phyloP scores from a whole-genome alignment of 1,140 invertebrate genomes.

The Drosophila funebris region DNA sequence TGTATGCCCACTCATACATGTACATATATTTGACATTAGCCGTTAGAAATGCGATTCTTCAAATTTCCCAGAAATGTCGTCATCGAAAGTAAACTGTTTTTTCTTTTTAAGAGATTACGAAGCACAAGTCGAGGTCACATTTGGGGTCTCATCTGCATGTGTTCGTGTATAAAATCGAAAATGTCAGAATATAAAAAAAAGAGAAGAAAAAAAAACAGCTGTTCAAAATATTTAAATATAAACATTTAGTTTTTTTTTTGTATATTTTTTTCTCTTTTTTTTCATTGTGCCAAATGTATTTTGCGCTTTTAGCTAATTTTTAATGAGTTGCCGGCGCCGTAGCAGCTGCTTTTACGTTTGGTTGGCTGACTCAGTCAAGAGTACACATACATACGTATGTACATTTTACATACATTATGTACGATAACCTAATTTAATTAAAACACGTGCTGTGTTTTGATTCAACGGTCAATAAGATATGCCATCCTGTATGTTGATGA shows the following conservation, averaged over 20 bases:
- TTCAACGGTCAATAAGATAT: constrained; percentile 1
- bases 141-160: neutral
- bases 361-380: constrained; percentile 33
- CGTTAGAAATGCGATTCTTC: neutral
- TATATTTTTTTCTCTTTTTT: no score
- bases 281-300: constrained; percentile 40
- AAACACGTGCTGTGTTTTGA: constrained; percentile 54
- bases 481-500: neutral
- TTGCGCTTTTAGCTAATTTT: constrained; percentile 56
- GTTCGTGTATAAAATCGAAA: constrained; percentile 24
- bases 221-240: constrained; percentile 49
- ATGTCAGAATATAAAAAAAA: constrained; percentile 16
- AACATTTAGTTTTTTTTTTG: neutral
- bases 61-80: constrained; percentile 55
- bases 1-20: no score
- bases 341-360: constrained; percentile 23
- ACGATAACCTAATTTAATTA: constrained; percentile 60
- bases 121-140: constrained; percentile 57
- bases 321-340: constrained; percentile 12
- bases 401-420: neutral
- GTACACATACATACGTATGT: neutral
- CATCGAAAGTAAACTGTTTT: constrained; percentile 58
- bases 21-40: neutral
- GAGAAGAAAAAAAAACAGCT: constrained; percentile 69
- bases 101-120: constrained; percentile 38